Base-by-base conservation (phyloP, 2,797 vertebrate genomes). In the Acanthurus lineatus region DNA sequence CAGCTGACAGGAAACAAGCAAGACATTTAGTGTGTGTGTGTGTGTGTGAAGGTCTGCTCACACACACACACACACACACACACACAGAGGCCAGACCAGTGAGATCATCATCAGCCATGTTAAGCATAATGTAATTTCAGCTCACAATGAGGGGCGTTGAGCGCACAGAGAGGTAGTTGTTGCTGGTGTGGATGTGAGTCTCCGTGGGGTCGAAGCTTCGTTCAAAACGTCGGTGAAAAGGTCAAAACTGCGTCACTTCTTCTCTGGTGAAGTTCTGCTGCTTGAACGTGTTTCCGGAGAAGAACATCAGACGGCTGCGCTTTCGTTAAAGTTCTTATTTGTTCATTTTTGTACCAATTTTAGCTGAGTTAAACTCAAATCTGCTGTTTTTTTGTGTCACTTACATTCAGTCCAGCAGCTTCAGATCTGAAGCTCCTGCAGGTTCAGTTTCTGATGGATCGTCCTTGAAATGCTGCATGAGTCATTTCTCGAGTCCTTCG, bases 1-100 rank as follows among this genome's bases (percentile, higher is more conserved):
- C 88, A 88, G 88, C 88, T 88, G 84, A 85, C 88, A 86, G 88
- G 88, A 88, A 86, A 85, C 66, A 54, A 79, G 19, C 81, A 77
- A 63, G 78, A 84, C 81, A 69, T 44, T 48, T 42, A 20, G 51
- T 52, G 49, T 44, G 42, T 10, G 45, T 45, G 45, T 25, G 49
- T 47, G 47, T 19, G 47, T 7, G 20, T 25, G 52, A 53, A 25
- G 51, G 45, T 47, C n/a, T 35, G 8, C 57, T 17, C 54, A 42
- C 45, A 12, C 20, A 25, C 20, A 49, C 56, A 49, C 56, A 74
- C 61, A 42, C 59, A 65, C 44, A 40, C 48, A 67, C 56, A 62
- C 74, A 65, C 67, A 52, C 54, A 70, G 56, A 66, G 47, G 76
- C 82, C 79, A 76, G 75, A 72, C 19, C 82, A 56, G 56, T 88